These are phyloP conservation scores for Dynastes tityus DNA, from an alignment of 2,888 invertebrate genomes.

Conservation along the genomic window DNA sequence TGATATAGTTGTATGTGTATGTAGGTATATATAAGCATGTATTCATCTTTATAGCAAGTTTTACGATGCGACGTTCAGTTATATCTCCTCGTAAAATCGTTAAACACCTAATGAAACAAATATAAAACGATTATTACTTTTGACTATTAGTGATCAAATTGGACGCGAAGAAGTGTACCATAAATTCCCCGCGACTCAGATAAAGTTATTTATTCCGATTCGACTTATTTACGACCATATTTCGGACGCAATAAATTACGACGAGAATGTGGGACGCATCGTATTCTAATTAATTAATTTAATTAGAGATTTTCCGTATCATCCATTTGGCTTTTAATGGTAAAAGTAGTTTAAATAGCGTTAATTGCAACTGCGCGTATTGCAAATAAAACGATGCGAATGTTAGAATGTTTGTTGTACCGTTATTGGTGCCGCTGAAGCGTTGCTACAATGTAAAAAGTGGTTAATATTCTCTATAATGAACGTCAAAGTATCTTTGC, in stretches of 20 bases:
- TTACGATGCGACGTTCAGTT: constrained; percentile 48
- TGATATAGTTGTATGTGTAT: constrained; percentile 11
- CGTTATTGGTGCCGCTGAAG: too few species aligned
- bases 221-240: constrained; percentile 35
- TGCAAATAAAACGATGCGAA: too few species aligned
- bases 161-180: constrained; percentile 28
- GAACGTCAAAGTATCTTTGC: too few species aligned
- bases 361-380: too few species aligned
- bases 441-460: too few species aligned
- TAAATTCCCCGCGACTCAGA: constrained; percentile 27
- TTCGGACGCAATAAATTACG: constrained; percentile 34
- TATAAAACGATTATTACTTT: constrained; percentile 47
- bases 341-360: too few species aligned
- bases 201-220: constrained; percentile 39
- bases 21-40: constrained; percentile 29
- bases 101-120: constrained; percentile 56
- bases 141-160: constrained; percentile 32
- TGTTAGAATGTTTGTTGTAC: too few species aligned
- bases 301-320: not conserved
- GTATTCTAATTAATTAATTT: constrained; percentile 32
- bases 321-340: not conserved
- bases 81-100: constrained; percentile 52
- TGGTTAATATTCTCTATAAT: too few species aligned
- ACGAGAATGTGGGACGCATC: constrained; percentile 11
- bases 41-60: constrained; percentile 47